Evolutionary conservation across 2,797 vertebrate genomes (phyloP), one percentile per base, ranked within the genome.

Genomic region (Micrastur ruficollis): DNA sequence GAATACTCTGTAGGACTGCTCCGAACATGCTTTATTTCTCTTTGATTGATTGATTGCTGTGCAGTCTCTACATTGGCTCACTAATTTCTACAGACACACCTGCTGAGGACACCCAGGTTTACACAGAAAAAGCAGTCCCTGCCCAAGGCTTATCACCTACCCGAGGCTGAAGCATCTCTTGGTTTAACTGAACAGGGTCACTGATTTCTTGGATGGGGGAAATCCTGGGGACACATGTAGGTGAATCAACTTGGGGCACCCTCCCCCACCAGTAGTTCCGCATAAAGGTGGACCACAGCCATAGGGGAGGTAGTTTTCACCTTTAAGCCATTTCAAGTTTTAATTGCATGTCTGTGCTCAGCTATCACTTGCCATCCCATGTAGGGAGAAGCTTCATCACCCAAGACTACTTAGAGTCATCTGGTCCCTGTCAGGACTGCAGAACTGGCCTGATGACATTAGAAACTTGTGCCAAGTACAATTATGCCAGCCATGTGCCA

Each of bases 381-480:
- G 8, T 3, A 5, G 29, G 47, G 7, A 63, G 40, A 53, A 63
- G 42, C 53, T 58, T 23, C 61, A 31, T 20, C 34, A 25, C 72
- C 46, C 52, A 19, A 15, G 50, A 20, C 0, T 1, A 19, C n/a
- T 73, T 42, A 8, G 9, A 58, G 40, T 38, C 8, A 12, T 1
- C 17, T 5, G 8, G 13, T 46, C 68, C 21, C 40, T 59, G 55
- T 13, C 3, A 50, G 49, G 66, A 7, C 8, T 9, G 70, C 58
- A 70, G 82, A 73, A 70, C 36, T 7, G 16, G 18, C 44, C 36
- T 67, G 46, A 63, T 2, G 21, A 18, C 1, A 2, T 23, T 8
- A 67, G 40, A 47, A 19, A 38, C 63, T 18, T 5, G 4, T 7
- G 61, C 55, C 13, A 42, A 75, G 47, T 6, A 32, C 65, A 62